Evolutionary conservation across 2,888 invertebrate genomes (phyloP).

Genomic region (Liodrosophila aerea): DNA sequence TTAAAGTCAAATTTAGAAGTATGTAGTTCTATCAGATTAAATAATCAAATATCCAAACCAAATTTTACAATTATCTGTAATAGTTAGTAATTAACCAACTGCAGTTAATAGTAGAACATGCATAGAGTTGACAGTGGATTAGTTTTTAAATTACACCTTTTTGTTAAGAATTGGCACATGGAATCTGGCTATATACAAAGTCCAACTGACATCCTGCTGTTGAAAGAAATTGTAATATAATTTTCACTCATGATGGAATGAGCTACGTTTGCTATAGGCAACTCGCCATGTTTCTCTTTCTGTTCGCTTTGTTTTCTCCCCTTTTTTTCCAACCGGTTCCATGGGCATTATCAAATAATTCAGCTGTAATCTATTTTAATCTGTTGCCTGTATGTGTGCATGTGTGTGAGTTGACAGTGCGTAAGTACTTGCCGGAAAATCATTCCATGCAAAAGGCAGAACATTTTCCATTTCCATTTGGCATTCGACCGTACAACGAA

Average conservation of each 20-base stretch:
- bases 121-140: no score
- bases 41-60: no score
- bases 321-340: neutral
- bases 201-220: no score
- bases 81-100: no score
- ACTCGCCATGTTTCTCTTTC: neutral
- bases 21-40: no score
- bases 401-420: no score
- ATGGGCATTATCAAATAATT: conserved; percentile 73
- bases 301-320: neutral
- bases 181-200: no score
- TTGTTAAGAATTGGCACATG: no score
- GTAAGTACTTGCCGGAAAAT: conserved; percentile 15
- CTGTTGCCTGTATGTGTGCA: conserved; percentile 19
- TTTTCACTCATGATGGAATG: conserved; percentile 27
- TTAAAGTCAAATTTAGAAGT: no score
- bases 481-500: neutral
- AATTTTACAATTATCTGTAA: no score
- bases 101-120: no score
- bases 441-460: conserved; percentile 27
- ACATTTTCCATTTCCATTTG: conserved; percentile 27
- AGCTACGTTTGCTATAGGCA: conserved; percentile 10
- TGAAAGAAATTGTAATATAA: conserved; percentile 16
- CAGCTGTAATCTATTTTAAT: conserved; percentile 71
- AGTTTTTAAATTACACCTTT: no score